Conservation (phyloP, 2,888 invertebrate species). For the Phorcus lineatus region DNA sequence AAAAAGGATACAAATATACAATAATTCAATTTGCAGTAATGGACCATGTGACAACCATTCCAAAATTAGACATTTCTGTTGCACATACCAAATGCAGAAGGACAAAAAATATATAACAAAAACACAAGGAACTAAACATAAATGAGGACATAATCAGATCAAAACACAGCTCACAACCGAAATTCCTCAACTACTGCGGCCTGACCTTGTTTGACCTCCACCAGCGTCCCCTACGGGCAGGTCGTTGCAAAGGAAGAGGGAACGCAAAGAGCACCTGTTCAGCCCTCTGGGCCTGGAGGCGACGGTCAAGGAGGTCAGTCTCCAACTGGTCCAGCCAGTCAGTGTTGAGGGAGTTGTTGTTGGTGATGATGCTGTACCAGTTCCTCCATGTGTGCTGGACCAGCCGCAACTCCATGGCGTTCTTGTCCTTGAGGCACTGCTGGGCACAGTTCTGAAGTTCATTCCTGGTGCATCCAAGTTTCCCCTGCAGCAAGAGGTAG, state of each 20-base stretch:
- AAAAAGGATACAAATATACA: too few species aligned
- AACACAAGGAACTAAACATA: too few species aligned
- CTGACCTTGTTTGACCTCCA: background rate
- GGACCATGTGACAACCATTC: too few species aligned
- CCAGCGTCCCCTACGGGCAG: background rate
- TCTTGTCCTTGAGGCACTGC: background rate
- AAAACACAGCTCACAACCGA: too few species aligned
- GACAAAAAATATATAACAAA: too few species aligned
- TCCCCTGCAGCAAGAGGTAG: background rate
- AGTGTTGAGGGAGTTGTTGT: background rate
- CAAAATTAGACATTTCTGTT: too few species aligned
- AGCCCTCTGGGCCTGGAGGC: background rate
- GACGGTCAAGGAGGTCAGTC: background rate
- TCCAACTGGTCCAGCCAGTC: background rate
- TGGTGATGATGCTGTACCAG: background rate
- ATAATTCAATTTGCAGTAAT: too few species aligned
- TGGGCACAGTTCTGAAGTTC: background rate
- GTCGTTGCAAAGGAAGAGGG: background rate
- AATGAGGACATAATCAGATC: too few species aligned
- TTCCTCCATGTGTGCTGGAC: background rate
- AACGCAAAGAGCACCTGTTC: background rate
- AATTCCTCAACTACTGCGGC: background rate
- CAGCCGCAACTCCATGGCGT: background rate
- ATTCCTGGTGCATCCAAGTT: background rate
- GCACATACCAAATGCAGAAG: too few species aligned